Evolutionary conservation across 2,797 vertebrate species (phyloP).

Genomic region (Siniperca obscura): DNA sequence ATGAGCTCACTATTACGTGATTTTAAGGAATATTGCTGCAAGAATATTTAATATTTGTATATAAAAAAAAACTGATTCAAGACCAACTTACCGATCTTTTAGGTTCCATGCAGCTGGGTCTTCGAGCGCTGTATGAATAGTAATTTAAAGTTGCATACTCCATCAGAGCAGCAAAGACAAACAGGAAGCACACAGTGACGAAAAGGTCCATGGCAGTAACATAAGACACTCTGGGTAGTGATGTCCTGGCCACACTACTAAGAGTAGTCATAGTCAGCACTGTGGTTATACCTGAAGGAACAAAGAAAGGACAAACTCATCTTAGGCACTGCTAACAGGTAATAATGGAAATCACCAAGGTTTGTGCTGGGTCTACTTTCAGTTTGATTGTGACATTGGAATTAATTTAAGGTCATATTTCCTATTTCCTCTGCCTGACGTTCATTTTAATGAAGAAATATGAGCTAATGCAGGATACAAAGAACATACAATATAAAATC

Average conservation of each 20-base stretch:
- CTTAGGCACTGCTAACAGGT: not conserved
- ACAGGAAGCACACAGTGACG: constrained; percentile 97
- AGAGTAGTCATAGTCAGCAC: constrained; percentile 98
- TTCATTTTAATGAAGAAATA: not conserved
- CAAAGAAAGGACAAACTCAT: constrained; percentile 12
- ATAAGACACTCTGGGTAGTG: constrained; percentile 94
- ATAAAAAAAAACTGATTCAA: not conserved
- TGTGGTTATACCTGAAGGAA: constrained; percentile 92
- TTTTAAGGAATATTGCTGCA: not conserved
- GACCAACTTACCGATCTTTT: constrained; percentile 83
- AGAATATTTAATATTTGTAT: not conserved
- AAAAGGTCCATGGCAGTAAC: constrained; percentile 98
- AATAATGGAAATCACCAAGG: not conserved
- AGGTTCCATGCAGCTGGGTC: constrained; percentile 86
- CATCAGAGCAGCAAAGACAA: constrained; percentile 98
- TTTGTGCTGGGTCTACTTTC: not conserved
- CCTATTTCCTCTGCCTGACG: not conserved
- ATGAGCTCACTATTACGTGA: not conserved
- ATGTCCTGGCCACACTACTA: constrained; percentile 94
- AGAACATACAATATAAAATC: too few relatives aligned
- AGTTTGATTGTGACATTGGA: not conserved
- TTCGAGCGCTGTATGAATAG: constrained; percentile 89
- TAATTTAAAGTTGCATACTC: constrained; percentile 97
- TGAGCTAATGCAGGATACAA: too few relatives aligned
- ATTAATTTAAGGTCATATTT: not conserved